Conservation (phyloP, 2,797 vertebrate species). For the Sciurus carolinensis region DNA sequence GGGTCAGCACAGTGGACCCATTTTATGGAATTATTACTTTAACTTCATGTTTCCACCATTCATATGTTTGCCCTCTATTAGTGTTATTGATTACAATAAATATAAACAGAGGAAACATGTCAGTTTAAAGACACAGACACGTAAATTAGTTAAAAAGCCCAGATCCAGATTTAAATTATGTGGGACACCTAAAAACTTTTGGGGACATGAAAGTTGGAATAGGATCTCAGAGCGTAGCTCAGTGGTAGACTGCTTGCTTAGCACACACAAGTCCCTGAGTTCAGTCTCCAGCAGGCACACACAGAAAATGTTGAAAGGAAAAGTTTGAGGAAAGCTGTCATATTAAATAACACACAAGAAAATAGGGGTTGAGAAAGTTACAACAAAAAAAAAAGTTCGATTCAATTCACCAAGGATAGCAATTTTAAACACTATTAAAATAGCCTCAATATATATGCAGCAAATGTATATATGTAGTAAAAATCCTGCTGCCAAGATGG, state of each 20-base stretch:
- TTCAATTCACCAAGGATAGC: neutral
- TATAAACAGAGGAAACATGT: conserved; percentile 5
- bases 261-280: neutral
- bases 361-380: neutral
- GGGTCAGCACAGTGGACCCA: too few relatives aligned
- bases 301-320: neutral
- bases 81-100: neutral
- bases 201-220: neutral
- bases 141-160: conserved; percentile 24
- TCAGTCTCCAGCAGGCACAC: neutral
- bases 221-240: neutral
- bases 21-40: too few relatives aligned
- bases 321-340: neutral
- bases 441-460: neutral
- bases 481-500: neutral
- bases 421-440: conserved; percentile 40
- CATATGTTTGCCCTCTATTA: too few relatives aligned
- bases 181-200: conserved; percentile 14
- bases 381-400: neutral
- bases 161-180: conserved; percentile 36
- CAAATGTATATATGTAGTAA: too few relatives aligned
- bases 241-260: neutral
- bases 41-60: too few relatives aligned
- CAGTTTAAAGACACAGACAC: neutral
- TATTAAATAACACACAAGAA: conserved; percentile 41